Percentiles rank a stretch among this genome's conserved stretches.
Evolutionary conservation across 2,113 vertebrate species (phyloP).

Genomic region (Sorex fumeus): DNA sequence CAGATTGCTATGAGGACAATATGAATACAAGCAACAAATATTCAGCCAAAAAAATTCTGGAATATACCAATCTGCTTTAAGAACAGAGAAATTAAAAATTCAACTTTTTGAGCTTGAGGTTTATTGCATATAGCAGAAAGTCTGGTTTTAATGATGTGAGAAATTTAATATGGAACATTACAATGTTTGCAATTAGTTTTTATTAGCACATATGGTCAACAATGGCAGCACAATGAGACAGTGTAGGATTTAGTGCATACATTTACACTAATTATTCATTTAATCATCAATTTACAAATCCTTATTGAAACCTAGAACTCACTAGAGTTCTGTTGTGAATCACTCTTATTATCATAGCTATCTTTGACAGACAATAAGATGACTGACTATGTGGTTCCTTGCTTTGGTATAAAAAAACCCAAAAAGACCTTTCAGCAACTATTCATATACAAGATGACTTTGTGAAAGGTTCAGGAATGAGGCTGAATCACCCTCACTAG

Average conservation of each 20-base stretch:
- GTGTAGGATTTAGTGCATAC: neutral
- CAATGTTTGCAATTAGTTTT: neutral
- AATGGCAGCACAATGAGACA: neutral
- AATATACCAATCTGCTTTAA: too few relatives aligned
- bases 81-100: too few relatives aligned
- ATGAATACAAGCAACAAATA: too few relatives aligned
- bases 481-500: neutral
- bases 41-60: too few relatives aligned
- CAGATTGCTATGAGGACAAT: too few relatives aligned
- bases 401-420: neutral
- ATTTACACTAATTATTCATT: neutral
- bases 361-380: neutral
- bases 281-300: neutral
- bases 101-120: neutral
- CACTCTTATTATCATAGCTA: accelerated
- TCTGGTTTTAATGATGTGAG: neutral
- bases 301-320: neutral
- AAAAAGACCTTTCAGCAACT: neutral
- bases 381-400: neutral
- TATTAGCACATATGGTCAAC: neutral
- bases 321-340: neutral
- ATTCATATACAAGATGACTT: neutral
- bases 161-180: neutral
- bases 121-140: neutral
- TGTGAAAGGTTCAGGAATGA: neutral